These are phyloP conservation scores for Lampris megalopsis DNA, from an alignment of 2,113 vertebrate genomes.

Conservation along the genomic window DNA sequence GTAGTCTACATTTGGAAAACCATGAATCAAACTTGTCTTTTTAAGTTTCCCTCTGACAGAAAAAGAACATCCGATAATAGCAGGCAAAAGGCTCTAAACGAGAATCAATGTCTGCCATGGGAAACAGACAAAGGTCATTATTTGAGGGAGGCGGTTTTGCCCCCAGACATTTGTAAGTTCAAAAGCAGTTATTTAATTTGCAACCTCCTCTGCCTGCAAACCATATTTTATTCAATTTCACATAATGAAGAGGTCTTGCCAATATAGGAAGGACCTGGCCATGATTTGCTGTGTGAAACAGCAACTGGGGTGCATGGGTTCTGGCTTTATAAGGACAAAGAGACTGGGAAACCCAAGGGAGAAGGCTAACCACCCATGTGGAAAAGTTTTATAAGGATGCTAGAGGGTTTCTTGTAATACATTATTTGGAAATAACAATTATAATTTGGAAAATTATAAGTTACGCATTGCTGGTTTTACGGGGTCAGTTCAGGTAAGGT, in stretches of 20 bases:
- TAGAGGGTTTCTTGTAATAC: neutral
- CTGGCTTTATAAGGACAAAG: conserved; percentile 19
- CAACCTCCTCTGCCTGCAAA: conserved; percentile 63
- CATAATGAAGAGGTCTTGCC: conserved; percentile 47
- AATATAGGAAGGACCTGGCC: neutral
- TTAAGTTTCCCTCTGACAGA: conserved; percentile 37
- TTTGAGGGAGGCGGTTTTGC: conserved; percentile 33
- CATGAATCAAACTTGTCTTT: conserved; percentile 27
- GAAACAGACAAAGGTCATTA: conserved; percentile 45
- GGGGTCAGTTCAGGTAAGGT: too few species aligned
- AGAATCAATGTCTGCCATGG: conserved; percentile 28
- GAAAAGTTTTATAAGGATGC: conserved; percentile 21
- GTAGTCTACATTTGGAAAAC: conserved; percentile 16
- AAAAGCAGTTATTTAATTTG: conserved; percentile 62
- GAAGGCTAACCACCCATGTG: conserved; percentile 5
- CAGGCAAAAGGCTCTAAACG: conserved; percentile 32
- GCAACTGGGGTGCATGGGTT: conserved; percentile 3
- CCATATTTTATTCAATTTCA: conserved; percentile 64
- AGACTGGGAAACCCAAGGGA: neutral
- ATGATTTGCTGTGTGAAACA: neutral
- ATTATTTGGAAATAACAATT: neutral
- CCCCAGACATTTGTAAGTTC: conserved; percentile 45
- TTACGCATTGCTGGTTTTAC: too few species aligned
- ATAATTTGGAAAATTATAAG: neutral
- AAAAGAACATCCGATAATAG: conserved; percentile 14